Conservation (phyloP, 2,797 vertebrate species). For the Catamblyrhynchus diadema region DNA sequence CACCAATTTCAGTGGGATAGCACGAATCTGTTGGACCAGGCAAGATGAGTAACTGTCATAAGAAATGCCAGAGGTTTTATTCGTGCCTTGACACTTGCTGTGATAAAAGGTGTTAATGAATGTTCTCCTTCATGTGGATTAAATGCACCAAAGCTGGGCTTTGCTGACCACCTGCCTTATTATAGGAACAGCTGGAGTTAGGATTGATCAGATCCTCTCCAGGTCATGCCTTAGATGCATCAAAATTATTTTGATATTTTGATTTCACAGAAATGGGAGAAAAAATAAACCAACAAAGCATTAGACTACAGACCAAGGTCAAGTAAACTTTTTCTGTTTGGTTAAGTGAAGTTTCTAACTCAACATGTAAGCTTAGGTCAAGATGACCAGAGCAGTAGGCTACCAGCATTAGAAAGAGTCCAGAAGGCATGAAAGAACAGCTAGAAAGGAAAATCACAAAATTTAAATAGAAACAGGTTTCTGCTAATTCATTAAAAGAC, state of each 20-base stretch:
- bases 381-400: background rate
- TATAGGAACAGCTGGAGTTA: background rate
- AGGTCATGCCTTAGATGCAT: background rate
- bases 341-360: background rate
- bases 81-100: background rate
- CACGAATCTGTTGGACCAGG: background rate
- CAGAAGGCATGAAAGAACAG: background rate
- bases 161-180: background rate
- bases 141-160: background rate
- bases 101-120: background rate
- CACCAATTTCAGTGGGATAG: background rate
- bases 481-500: background rate
- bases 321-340: background rate
- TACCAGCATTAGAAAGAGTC: background rate
- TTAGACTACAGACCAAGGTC: background rate
- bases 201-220: background rate
- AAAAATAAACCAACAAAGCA: fast-evolving
- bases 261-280: background rate
- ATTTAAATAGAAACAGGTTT: background rate
- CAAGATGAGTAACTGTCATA: background rate
- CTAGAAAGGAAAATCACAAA: background rate
- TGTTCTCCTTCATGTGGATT: background rate
- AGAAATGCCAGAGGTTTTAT: background rate
- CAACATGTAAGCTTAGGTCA: background rate
- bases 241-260: background rate